These are phyloP conservation scores for Musca vetustissima DNA, from an alignment of 1,140 invertebrate genomes.

Conservation along the genomic window DNA sequence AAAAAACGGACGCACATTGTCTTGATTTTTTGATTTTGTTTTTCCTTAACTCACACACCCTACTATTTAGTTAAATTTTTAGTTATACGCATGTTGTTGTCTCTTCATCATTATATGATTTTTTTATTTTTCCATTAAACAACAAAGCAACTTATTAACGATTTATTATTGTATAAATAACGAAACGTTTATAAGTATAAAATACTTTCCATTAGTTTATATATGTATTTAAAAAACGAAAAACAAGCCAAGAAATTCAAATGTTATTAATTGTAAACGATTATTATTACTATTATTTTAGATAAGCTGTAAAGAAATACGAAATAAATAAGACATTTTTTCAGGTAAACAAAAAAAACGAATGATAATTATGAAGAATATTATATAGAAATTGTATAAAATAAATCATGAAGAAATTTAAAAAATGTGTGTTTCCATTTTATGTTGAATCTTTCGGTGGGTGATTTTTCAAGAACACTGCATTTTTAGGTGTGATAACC, in stretches of 20 bases:
- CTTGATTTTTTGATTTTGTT: neutral
- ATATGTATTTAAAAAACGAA: slow-evolving; percentile 4
- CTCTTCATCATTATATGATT: slow-evolving; percentile 1
- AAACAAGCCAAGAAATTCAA: neutral
- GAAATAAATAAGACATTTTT: slow-evolving; percentile 17
- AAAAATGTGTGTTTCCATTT: too few species aligned
- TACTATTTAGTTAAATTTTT: slow-evolving; percentile 16
- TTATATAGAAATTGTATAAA: slow-evolving; percentile 7
- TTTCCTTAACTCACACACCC: neutral
- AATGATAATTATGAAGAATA: slow-evolving; percentile 15
- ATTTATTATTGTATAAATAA: slow-evolving; percentile 1
- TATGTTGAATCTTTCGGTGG: too few species aligned
- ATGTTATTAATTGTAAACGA: too few species aligned
- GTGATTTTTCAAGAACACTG: too few species aligned
- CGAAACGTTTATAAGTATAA: neutral
- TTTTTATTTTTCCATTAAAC: too few species aligned
- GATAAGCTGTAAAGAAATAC: slow-evolving; percentile 13
- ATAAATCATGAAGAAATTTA: slow-evolving; percentile 7
- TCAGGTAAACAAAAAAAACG: slow-evolving; percentile 16
- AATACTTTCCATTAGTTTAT: slow-evolving; percentile 22
- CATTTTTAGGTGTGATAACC: too few species aligned
- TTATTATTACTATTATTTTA: too few species aligned
- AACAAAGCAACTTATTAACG: slow-evolving; percentile 8
- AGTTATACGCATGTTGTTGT: slow-evolving; percentile 5
- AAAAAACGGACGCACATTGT: slow-evolving; percentile 1